These are phyloP conservation scores for Cyclophora punctaria DNA, from an alignment of 2,888 invertebrate species.

Conservation along the genomic window DNA sequence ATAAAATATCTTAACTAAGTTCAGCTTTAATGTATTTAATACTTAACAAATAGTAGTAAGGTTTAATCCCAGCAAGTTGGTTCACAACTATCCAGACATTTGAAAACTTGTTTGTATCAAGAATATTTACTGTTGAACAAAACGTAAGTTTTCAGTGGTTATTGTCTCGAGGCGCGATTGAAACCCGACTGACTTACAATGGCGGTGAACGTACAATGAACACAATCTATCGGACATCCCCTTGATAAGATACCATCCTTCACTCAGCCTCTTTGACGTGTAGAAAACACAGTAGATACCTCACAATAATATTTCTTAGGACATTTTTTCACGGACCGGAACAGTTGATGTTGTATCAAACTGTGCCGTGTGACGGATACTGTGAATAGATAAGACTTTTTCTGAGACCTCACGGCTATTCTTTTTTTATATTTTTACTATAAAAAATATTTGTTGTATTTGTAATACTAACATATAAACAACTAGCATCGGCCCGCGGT, in stretches of 20 bases:
- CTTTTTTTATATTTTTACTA: not conserved
- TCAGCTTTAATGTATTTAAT: no score
- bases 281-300: slow-evolving; percentile 21
- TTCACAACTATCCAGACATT: no score
- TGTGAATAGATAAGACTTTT: not conserved
- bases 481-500: no score
- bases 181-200: slow-evolving; percentile 45
- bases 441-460: not conserved
- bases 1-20: no score
- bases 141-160: slow-evolving; percentile 33
- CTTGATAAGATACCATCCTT: slow-evolving; percentile 46
- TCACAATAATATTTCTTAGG: slow-evolving; percentile 8
- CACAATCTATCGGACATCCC: slow-evolving; percentile 43
- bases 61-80: no score
- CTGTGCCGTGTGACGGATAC: not conserved
- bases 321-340: slow-evolving; percentile 4
- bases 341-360: slow-evolving; percentile 1
- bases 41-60: no score
- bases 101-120: no score
- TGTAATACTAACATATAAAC: not conserved
- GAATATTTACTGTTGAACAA: not conserved
- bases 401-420: no score
- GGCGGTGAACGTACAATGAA: slow-evolving; percentile 30
- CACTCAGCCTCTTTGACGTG: slow-evolving; percentile 37
- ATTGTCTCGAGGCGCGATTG: slow-evolving; percentile 34